Conservation (phyloP, 2,888 invertebrate species). For the Endomychus coccineus region DNA sequence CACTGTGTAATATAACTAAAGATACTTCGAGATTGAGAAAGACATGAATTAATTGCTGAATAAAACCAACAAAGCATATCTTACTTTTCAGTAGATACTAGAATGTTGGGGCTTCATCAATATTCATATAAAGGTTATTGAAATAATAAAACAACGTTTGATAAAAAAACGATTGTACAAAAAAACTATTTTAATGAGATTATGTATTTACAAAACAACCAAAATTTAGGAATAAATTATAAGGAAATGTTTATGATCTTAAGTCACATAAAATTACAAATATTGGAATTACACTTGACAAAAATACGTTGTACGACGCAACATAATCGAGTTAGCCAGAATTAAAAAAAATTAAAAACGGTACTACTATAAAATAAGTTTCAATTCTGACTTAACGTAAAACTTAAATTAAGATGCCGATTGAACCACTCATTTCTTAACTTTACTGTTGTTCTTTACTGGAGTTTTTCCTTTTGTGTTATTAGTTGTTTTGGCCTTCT, state of each 20-base stretch:
- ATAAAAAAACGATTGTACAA: constrained; percentile 15
- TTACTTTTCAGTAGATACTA: no score
- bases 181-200: constrained; percentile 40
- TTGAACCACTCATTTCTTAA: constrained; percentile 34
- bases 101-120: no score
- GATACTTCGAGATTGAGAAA: no score
- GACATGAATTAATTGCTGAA: no score
- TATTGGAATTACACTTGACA: constrained; percentile 12
- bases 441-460: constrained; percentile 52
- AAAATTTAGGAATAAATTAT: constrained; percentile 33
- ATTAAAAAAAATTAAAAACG: constrained; percentile 19
- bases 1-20: no score
- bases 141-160: no score
- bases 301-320: constrained; percentile 2
- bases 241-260: constrained; percentile 10
- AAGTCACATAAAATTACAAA: constrained; percentile 20
- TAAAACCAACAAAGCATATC: no score
- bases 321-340: constrained; percentile 12
- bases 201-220: constrained; percentile 40
- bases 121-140: no score
- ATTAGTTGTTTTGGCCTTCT: constrained; percentile 68
- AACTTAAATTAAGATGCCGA: constrained; percentile 15
- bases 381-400: constrained; percentile 13
- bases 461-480: constrained; percentile 64
- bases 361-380: constrained; percentile 13